Conservation (phyloP, 2,888 invertebrate genomes). For the Acrocera orbiculus region DNA sequence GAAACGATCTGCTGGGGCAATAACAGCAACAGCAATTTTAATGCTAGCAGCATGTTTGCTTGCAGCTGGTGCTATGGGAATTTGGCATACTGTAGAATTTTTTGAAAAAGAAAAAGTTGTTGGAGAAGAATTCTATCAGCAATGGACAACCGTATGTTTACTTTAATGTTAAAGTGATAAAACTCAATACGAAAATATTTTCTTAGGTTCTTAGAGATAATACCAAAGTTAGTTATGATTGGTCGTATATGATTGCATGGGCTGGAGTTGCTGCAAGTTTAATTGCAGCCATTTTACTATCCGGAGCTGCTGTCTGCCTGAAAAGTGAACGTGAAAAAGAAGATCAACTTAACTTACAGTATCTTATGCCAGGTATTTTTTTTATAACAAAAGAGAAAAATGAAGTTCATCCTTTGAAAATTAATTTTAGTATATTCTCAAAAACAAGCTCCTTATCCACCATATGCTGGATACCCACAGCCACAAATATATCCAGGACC, state of each 20-base stretch:
- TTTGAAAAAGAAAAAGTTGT: slow-evolving; percentile 88
- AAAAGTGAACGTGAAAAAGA: slow-evolving; percentile 85
- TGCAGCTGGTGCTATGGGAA: slow-evolving; percentile 85
- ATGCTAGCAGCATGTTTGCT: slow-evolving; percentile 49
- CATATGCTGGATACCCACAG: slow-evolving; percentile 73
- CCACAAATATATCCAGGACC: slow-evolving; percentile 72
- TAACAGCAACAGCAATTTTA: slow-evolving; percentile 75
- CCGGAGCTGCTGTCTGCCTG: slow-evolving; percentile 86
- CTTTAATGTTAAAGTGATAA: not conserved
- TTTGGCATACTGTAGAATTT: slow-evolving; percentile 93
- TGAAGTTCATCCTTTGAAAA: not conserved
- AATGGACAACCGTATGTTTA: slow-evolving; percentile 67
- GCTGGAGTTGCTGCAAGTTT: slow-evolving; percentile 85
- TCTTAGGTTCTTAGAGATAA: slow-evolving; percentile 69
- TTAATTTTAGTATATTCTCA: slow-evolving; percentile 67
- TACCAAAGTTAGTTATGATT: slow-evolving; percentile 76
- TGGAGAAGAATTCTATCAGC: slow-evolving; percentile 80
- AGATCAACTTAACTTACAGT: slow-evolving; percentile 93
- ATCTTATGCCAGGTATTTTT: slow-evolving; percentile 82
- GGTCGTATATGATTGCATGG: slow-evolving; percentile 96
- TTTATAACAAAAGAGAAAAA: not conserved
- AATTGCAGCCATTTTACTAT: slow-evolving; percentile 79
- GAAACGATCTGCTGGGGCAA: slow-evolving; percentile 84
- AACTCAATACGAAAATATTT: not conserved
- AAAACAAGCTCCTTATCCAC: slow-evolving; percentile 66